Evolutionary conservation across 2,797 vertebrate genomes (phyloP), one percentile per base, ranked within the genome.

Genomic region (Myotis planiceps): DNA sequence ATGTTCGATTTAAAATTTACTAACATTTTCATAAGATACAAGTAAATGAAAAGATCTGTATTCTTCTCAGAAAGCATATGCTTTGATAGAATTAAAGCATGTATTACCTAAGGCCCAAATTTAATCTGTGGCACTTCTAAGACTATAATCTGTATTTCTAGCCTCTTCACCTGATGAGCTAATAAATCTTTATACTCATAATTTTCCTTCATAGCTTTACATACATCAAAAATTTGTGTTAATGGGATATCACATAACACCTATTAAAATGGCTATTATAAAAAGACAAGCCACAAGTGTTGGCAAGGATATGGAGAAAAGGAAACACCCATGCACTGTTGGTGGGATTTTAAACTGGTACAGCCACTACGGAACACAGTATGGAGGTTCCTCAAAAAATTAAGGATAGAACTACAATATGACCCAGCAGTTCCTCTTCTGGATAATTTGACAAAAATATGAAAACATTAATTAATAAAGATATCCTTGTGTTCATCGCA

Each of bases 1-100:
- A 12, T 78, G 45, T 34, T 42, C 71, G 14, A 84, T 84, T 95
- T 85, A 94, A 84, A 42, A 78, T 53, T 93, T 34, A 83, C 13
- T 74, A 78, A 90, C 45, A 37, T 78, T 88, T 87, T 88, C 29
- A 10, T 42, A 82, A 83, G 71, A 75, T 27, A 37, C 13, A 72
- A 76, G 37, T 23, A 82, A 92, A 88, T 10, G 32, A 49, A 63
- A 75, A 76, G 18, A 58, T 9, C n/a, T 42, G 27, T 14, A 69
- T 49, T 55, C 53, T 75, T 86, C 39, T 76, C 69, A 92, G 47
- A 78, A 87, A 80, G 60, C 32, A 93, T 12, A n/a, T 1, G 88
- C 21, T 78, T 75, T 39, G 13, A 82, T 45, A 66, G 25, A 91
- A 51, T 49, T 58, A 92, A n/a, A 74, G 37, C 25, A 66, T 63